phyloP scores from a whole-genome alignment of 1,140 invertebrate genomes.

The Drosophila erecta region DNA sequence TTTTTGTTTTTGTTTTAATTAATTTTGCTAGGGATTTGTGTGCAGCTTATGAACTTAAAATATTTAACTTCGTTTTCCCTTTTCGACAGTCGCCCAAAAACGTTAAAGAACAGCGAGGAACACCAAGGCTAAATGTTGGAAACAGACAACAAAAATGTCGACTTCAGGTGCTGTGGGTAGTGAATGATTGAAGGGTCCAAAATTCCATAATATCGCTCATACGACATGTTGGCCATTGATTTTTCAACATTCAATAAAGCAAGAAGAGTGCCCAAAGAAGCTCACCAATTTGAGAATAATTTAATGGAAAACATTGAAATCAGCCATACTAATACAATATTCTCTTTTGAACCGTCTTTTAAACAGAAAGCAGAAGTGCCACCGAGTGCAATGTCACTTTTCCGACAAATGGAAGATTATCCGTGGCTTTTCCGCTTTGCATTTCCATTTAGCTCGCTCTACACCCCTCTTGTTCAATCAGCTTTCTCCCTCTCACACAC shows the following conservation, averaged over 20 bases:
- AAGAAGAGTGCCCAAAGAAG: not conserved
- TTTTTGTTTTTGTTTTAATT: constrained; percentile 64
- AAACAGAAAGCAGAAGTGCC: not conserved
- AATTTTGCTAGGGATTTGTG: constrained; percentile 66
- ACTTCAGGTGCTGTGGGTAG: constrained; percentile 6
- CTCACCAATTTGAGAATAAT: not conserved
- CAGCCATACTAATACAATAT: not conserved
- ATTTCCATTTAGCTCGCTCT: not conserved
- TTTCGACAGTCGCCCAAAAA: not conserved
- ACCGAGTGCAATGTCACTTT: not conserved
- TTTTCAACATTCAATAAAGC: not conserved
- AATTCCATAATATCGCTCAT: constrained; percentile 5
- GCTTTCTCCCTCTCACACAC: not conserved
- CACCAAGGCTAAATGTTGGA: not conserved
- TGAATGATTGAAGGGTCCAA: constrained; percentile 2
- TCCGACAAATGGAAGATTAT: constrained; percentile 13
- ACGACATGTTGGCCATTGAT: constrained; percentile 5
- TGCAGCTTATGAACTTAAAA: constrained; percentile 75
- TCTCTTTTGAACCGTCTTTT: not conserved
- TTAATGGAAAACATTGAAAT: not conserved
- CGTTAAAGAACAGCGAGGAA: constrained; percentile 27
- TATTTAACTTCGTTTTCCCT: constrained; percentile 52
- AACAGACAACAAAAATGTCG: constrained; percentile 4
- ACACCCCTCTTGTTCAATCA: not conserved
- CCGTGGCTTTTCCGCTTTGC: constrained; percentile 11